These are phyloP conservation scores for Vipera ursinii DNA, from an alignment of 2,797 vertebrate species.

Conservation along the genomic window DNA sequence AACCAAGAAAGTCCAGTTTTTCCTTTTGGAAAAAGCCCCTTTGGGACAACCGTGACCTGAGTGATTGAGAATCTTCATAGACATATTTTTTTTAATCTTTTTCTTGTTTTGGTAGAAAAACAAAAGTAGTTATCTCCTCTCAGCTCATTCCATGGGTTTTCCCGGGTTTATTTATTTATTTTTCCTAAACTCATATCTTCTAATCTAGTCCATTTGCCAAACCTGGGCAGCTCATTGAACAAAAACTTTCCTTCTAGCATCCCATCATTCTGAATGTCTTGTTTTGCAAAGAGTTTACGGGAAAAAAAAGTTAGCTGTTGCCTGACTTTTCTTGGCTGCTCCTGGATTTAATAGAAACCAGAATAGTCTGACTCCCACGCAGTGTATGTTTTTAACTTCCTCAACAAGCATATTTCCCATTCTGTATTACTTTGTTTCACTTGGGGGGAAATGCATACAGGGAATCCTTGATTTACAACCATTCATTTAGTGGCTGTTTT, in stretches of 20 bases:
- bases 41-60: neutral
- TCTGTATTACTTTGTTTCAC: neutral
- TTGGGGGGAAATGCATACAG: neutral
- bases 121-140: neutral
- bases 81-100: neutral
- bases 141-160: neutral
- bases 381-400: neutral
- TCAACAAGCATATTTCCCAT: neutral
- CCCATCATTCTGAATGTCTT: no score
- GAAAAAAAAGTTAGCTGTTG: no score
- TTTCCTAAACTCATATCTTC: neutral
- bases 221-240: neutral
- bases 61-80: neutral
- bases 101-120: neutral
- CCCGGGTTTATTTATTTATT: neutral
- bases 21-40: neutral
- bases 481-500: no score
- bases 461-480: no score
- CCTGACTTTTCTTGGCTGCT: neutral
- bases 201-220: neutral
- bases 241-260: neutral
- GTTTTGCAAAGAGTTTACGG: neutral
- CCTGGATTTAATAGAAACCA: neutral
- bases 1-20: neutral
- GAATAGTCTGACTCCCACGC: neutral